A percentile compares a stretch with the other conserved stretches of the same genome.
Evolutionary conservation across 2,113 vertebrate species (phyloP).

Genomic region (Oreochromis niloticus): DNA sequence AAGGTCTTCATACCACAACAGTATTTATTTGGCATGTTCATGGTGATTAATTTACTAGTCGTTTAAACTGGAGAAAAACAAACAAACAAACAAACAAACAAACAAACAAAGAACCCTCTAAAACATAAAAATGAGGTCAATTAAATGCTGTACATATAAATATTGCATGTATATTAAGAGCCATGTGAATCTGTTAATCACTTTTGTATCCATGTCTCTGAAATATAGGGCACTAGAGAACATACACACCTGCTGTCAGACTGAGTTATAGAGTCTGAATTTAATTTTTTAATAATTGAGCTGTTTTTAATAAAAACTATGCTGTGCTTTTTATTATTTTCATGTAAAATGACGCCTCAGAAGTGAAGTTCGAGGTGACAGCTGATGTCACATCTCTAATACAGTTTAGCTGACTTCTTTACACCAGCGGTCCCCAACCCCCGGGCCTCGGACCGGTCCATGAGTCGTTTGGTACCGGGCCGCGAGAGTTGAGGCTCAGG

Average conservation of each 20-base stretch:
- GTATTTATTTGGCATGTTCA: not conserved
- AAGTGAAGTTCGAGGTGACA: not conserved
- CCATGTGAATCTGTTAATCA: not conserved
- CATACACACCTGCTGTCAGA: not conserved
- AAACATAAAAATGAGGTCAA: not conserved
- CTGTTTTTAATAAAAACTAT: not conserved
- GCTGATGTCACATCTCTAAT: not conserved
- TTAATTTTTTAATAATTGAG: not conserved
- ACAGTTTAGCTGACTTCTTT: not conserved
- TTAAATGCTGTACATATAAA: not conserved
- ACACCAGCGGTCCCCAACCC: no score
- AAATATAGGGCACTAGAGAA: not conserved
- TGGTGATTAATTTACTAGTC: accelerated
- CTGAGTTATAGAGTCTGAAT: not conserved
- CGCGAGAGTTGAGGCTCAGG: no score
- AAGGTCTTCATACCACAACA: not conserved
- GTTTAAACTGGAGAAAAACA: not conserved
- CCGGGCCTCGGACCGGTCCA: no score
- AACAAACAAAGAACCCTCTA: not conserved
- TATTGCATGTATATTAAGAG: not conserved
- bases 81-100: no score
- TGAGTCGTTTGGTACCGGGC: no score
- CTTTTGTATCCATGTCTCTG: not conserved
- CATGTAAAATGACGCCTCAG: not conserved
- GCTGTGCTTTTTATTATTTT: not conserved